Base-by-base conservation (phyloP, 1,140 invertebrate species). In the Centruroides sculpturatus region DNA sequence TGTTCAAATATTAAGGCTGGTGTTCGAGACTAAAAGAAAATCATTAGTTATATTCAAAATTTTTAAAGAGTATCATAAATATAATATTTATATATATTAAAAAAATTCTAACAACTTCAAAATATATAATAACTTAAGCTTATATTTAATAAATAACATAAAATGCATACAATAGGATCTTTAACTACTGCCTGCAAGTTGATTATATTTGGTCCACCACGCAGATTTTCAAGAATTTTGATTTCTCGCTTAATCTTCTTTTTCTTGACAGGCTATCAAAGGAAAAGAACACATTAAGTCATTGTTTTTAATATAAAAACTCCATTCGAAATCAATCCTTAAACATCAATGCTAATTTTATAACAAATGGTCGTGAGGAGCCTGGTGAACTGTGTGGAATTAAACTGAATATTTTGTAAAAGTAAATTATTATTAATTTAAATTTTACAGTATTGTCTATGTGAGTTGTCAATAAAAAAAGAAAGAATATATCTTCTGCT, bases 241-340 rank as follows among this genome's bases (percentile, higher is more conserved):
- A 99, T 98, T 82, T 99, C 96, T 75, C 96, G 81, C 83, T 98
- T 98, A 68, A 99, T 98, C 82, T 99, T 99, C 87, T 98, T 98
- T 88, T 98, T 98, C 82, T 98, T 98, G n/a, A 99, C 95, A 71
- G 95, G 95, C 89, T 95, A 34, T 47, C 8, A 6, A 41, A 41
- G 8, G 8, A 41, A 41, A 6, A 41, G 0, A 51, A 75, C 23
- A 23, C 23, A 2, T 23, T 23, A 23, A 23, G 23, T 23, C 23
- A 23, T 23, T 23, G 23, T 23, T 23, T 23, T 23, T 23, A 23
- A 23, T 23, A 23, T 23, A 2, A 23, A 23, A 23, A 23, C 23
- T 23, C 2, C 23, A 23, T 23, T 23, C 23, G 2, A 23, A 23
- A 23, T 23, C 23, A 23, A 23, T 23, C 23, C 23, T 23, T 23